These are phyloP conservation scores for Siniperca scherzeri DNA, from an alignment of 2,797 vertebrate species.

Conservation along the genomic window DNA sequence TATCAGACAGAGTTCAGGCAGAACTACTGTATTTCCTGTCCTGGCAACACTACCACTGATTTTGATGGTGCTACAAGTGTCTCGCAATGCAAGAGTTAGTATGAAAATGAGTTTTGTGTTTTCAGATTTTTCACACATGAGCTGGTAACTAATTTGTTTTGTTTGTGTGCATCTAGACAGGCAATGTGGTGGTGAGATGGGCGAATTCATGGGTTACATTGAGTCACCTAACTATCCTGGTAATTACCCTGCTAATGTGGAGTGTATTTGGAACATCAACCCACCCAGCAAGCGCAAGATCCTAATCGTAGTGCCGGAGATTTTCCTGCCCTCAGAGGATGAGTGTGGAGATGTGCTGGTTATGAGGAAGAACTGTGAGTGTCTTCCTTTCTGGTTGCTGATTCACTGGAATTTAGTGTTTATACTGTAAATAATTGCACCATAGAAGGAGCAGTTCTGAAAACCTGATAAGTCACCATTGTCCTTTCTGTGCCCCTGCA, in stretches of 20 bases:
- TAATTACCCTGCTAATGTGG: constrained; percentile 95
- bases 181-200: constrained; percentile 96
- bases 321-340: constrained; percentile 97
- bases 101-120: constrained; percentile 29
- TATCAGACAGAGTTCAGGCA: constrained; percentile 98
- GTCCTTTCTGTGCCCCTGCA: constrained; percentile 19
- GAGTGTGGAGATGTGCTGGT: constrained; percentile 98
- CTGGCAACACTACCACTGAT: constrained; percentile 97
- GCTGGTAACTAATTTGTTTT: constrained; percentile 45
- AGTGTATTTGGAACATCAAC: constrained; percentile 98
- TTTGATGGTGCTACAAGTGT: constrained; percentile 97
- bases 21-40: constrained; percentile 97
- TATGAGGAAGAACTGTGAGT: constrained; percentile 99
- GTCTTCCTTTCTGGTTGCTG: background rate
- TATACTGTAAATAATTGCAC: background rate
- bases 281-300: constrained; percentile 98
- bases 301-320: constrained; percentile 97
- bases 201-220: constrained; percentile 97
- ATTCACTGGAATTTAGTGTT: background rate
- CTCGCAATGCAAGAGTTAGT: constrained; percentile 97
- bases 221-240: constrained; percentile 99
- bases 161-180: constrained; percentile 86
- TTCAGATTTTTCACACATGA: background rate
- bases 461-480: constrained; percentile 27
- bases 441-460: background rate